Evolutionary conservation across 2,888 invertebrate species (phyloP).

Genomic region (Omphaloscelis lunosa): DNA sequence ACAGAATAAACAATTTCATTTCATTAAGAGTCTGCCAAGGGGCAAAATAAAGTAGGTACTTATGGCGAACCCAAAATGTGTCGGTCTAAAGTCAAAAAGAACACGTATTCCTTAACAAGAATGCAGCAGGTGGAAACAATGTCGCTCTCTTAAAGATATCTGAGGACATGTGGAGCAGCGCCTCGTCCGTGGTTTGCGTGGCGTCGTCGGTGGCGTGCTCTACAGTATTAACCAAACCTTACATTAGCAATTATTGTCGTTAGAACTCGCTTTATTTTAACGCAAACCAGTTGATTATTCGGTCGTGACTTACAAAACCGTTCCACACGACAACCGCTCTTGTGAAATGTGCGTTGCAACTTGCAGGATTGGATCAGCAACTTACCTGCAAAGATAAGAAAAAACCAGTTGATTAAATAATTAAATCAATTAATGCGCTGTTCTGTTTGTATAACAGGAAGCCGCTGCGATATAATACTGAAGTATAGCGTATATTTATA

Average conservation of each 20-base stretch:
- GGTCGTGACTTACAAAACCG: conserved; percentile 57
- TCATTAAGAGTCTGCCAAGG: too few species aligned
- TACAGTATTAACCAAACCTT: neutral
- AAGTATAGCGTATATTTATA: too few species aligned
- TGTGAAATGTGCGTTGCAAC: conserved; percentile 18
- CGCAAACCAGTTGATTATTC: conserved; percentile 20
- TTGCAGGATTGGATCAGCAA: conserved; percentile 38
- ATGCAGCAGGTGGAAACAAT: neutral
- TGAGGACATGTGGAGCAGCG: neutral
- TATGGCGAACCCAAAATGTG: neutral
- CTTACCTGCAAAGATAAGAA: conserved; percentile 68
- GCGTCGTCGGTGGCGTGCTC: neutral
- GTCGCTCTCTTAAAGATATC: neutral
- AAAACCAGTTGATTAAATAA: conserved; percentile 26
- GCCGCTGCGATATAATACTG: too few species aligned
- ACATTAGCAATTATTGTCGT: neutral
- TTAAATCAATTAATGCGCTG: conserved; percentile 2
- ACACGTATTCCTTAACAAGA: neutral
- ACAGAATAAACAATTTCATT: too few species aligned
- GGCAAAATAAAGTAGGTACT: too few species aligned
- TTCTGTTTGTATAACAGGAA: neutral
- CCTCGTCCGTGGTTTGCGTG: neutral
- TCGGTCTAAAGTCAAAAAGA: neutral
- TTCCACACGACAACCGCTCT: conserved; percentile 29
- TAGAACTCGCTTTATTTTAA: conserved; percentile 1